Evolutionary conservation across 2,888 invertebrate genomes (phyloP), one percentile per base, ranked within the genome.

Genomic region (Drosophila meridionalis): DNA sequence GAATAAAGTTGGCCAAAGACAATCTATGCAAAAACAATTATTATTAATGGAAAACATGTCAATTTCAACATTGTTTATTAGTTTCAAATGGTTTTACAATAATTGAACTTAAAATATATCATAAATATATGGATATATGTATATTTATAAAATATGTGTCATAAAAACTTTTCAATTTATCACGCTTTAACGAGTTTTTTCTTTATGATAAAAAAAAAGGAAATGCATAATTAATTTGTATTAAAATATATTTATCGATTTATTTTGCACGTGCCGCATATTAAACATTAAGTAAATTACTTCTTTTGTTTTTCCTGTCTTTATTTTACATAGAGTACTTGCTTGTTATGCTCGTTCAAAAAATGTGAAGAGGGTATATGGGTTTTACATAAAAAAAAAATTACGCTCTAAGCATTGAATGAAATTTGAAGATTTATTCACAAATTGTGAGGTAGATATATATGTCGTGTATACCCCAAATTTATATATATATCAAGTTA

Each of bases 201-300:
- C 36, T 42, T 61, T 55, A n/a, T 14, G 42, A 40, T 32, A 60
- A 43, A 42, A 48, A 59, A 43, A 56, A 8, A 45, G 36, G 26
- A 57, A 60, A 52, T 42, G 34, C 42, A 58, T 60, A 79, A 79
- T 64, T 76, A 53, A 64, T 52, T 71, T 58, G 28, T 59, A 53
- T 40, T 47, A 56, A 60, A 52, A 34, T 12, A 6, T 48, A 6
- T 48, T 38, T 8, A 53, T 20, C 30, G 34, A 14, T 58, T 75
- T 47, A 34, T 3, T 38, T 8, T 65, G 45, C 67, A 76, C 66
- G 38, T 53, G 69, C 40, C 61, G 66, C 58, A 55, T 67, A 67
- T 62, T 72, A 47, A 67, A 56, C 42, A 73, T 57, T 47, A 34
- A 68, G 64, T 58, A 63, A 81, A 69, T 81, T 42, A 52, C 55